Conservation (phyloP, 2,888 invertebrate genomes). For the Suillia variegata region DNA sequence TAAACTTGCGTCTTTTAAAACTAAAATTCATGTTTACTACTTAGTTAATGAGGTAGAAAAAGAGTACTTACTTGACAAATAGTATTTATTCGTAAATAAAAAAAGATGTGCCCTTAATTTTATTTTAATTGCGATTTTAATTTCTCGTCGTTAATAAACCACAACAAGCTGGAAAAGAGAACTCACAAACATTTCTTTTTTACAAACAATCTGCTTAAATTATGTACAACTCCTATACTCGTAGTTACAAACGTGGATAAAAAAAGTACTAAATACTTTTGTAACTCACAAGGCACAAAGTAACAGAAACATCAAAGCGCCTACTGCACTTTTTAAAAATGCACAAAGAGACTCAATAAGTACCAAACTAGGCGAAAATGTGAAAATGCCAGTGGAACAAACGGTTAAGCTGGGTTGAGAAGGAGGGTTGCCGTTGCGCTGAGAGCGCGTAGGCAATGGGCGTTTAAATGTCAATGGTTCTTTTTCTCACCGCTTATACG, state of each 20-base stretch:
- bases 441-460: conserved; percentile 20
- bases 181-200: too few species aligned
- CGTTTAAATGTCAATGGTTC: conserved; percentile 55
- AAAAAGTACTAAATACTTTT: not conserved
- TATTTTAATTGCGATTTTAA: not conserved
- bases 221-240: not conserved
- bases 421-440: not conserved
- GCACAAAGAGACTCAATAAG: conserved; percentile 5
- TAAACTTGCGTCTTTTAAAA: too few species aligned
- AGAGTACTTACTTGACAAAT: too few species aligned
- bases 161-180: too few species aligned
- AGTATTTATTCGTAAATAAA: too few species aligned
- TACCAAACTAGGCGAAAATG: not conserved
- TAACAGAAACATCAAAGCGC: not conserved
- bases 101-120: too few species aligned
- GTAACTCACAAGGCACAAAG: not conserved
- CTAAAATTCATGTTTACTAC: too few species aligned
- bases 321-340: not conserved
- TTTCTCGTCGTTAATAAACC: not conserved
- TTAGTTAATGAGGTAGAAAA: too few species aligned
- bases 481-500: too few species aligned
- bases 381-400: not conserved
- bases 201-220: too few species aligned
- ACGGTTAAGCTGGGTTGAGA: not conserved
- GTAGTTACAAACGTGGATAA: not conserved